Conservation (phyloP, 2,113 vertebrate genomes). For the Oreochromis aureus region DNA sequence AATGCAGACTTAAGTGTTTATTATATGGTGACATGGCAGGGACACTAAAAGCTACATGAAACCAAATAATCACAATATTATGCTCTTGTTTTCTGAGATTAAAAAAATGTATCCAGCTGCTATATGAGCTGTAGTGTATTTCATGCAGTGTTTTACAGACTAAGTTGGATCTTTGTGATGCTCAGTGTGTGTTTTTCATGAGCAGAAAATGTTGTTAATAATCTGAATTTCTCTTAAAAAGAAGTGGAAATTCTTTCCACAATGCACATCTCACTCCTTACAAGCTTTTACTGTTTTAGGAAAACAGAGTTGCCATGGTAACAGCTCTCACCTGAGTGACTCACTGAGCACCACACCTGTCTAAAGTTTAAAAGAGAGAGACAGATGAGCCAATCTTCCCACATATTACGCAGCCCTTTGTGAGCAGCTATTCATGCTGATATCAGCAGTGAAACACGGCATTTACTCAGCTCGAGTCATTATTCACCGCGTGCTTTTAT, state of each 20-base stretch:
- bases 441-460: background rate
- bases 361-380: background rate
- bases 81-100: accelerated
- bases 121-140: background rate
- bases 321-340: slow-evolving; percentile 36
- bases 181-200: background rate
- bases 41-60: background rate
- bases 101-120: background rate
- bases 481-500: accelerated
- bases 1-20: background rate
- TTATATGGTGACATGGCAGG: background rate
- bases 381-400: background rate
- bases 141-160: background rate
- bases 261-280: background rate
- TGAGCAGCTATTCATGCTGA: background rate
- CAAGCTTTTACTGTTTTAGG: background rate
- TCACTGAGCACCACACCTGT: slow-evolving; percentile 44
- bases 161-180: background rate
- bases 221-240: background rate
- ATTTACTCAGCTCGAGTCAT: background rate
- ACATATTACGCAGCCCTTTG: background rate
- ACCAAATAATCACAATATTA: background rate
- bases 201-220: background rate
- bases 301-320: slow-evolving; percentile 35
- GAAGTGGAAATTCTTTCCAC: background rate